A percentile compares a stretch with the other conserved stretches of the same genome.
Evolutionary conservation across 1,140 invertebrate species (phyloP).

Genomic region (Archivesica marissinica): DNA sequence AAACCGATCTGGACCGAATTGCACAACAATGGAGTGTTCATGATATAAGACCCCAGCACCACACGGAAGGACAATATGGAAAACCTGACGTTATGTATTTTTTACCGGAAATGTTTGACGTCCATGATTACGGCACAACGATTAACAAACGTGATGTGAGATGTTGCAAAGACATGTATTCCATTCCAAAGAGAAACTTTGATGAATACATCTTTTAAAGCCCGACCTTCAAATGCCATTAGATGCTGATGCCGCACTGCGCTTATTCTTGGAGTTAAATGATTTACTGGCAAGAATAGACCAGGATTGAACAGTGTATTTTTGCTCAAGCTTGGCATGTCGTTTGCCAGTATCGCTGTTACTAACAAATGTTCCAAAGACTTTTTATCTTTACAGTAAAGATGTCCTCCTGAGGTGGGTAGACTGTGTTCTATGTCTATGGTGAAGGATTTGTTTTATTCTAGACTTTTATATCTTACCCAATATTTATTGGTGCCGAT

Average conservation of each 20-base stretch:
- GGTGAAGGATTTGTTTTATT: no score
- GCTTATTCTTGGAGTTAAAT: constrained; percentile 20
- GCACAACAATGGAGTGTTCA: constrained; percentile 5
- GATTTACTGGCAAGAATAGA: constrained; percentile 33
- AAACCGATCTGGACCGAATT: background rate
- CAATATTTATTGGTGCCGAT: no score
- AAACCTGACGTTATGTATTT: constrained; percentile 26
- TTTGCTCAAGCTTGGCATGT: no score
- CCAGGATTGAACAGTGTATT: no score
- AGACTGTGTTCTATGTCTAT: no score
- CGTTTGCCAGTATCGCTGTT: no score
- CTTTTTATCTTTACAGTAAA: no score
- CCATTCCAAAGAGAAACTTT: background rate
- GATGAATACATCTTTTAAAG: constrained; percentile 30
- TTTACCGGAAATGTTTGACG: constrained; percentile 32
- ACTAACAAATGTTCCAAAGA: no score
- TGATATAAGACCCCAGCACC: background rate
- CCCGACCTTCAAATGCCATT: constrained; percentile 38
- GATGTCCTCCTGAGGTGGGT: no score
- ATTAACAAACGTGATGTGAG: constrained; percentile 15
- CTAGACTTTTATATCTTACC: no score
- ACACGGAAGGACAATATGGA: background rate
- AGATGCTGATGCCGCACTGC: constrained; percentile 4
- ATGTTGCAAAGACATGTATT: constrained; percentile 3
- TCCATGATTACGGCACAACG: constrained; percentile 11